Percentiles rank a stretch among this genome's conserved stretches.
Evolutionary conservation across 2,797 vertebrate species (phyloP).

Genomic region (Anguilla anguilla): DNA sequence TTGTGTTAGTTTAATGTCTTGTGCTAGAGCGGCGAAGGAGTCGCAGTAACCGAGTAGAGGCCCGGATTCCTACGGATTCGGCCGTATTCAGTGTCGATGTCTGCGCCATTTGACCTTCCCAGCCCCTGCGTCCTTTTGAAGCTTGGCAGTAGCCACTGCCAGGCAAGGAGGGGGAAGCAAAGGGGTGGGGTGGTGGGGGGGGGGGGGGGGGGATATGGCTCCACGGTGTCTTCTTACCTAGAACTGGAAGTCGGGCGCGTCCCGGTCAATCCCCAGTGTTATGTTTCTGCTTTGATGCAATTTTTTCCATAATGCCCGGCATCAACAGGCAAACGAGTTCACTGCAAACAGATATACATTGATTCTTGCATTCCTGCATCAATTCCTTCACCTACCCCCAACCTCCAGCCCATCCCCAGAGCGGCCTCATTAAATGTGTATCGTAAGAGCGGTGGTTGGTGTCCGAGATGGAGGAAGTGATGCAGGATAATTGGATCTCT

Average conservation of each 20-base stretch:
- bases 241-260: slow-evolving; percentile 44
- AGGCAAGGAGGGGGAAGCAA: slow-evolving; percentile 16
- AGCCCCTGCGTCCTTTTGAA: slow-evolving; percentile 54
- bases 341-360: not conserved
- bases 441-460: not conserved
- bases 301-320: slow-evolving; percentile 44
- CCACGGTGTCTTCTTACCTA: slow-evolving; percentile 49
- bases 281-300: slow-evolving; percentile 56
- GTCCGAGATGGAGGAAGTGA: not conserved
- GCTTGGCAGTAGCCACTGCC: slow-evolving; percentile 38
- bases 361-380: not conserved
- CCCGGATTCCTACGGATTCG: not conserved
- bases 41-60: not conserved
- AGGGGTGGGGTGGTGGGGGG: not conserved
- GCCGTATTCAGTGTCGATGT: not conserved
- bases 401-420: not conserved
- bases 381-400: not conserved
- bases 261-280: slow-evolving; percentile 55
- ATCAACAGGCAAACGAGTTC: slow-evolving; percentile 27
- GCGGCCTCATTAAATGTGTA: not conserved
- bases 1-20: not conserved
- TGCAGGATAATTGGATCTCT: slow-evolving; percentile 6
- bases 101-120: slow-evolving; percentile 42
- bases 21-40: not conserved
- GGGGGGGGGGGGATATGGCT: slow-evolving; percentile 43